Percentiles rank a stretch among this genome's conserved stretches.
These are phyloP conservation scores for Morpho helenor DNA, from an alignment of 2,888 invertebrate species.

Conservation along the genomic window DNA sequence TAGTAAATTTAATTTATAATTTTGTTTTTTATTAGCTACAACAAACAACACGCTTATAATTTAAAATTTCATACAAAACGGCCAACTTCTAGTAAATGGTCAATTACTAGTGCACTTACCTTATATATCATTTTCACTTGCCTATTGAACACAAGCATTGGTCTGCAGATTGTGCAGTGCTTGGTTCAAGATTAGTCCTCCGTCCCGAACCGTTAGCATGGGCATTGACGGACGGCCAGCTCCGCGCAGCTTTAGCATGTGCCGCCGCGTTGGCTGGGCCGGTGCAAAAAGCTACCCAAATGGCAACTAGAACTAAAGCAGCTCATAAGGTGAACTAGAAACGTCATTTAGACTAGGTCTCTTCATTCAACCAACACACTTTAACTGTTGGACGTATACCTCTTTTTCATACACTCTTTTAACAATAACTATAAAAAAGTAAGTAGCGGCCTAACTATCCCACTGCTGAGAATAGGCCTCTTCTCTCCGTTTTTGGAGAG, in stretches of 20 bases:
- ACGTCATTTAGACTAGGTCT: too few species aligned
- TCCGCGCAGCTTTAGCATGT: conserved; percentile 95
- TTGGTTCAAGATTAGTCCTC: conserved; percentile 94
- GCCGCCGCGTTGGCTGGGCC: conserved; percentile 90
- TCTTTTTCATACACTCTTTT: too few species aligned
- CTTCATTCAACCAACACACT: too few species aligned
- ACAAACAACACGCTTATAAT: too few species aligned
- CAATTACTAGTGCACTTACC: background rate
- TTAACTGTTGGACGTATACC: too few species aligned
- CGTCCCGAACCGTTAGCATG: conserved; percentile 97
- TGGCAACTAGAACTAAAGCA: conserved; percentile 90
- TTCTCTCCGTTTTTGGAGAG: too few species aligned
- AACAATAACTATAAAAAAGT: too few species aligned
- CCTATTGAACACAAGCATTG: background rate
- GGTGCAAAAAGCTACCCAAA: conserved; percentile 87
- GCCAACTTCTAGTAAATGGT: background rate
- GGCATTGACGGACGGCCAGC: conserved; percentile 97
- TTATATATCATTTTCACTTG: background rate
- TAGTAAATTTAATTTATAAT: too few species aligned
- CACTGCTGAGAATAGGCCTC: too few species aligned
- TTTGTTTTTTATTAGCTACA: too few species aligned
- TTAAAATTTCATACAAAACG: too few species aligned
- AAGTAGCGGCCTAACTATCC: too few species aligned
- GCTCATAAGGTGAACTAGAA: conserved; percentile 82
- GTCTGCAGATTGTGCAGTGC: conserved; percentile 90